Evolutionary conservation across 1,140 invertebrate species (phyloP), one percentile per base, ranked within the genome.

Genomic region (Pollicipes pollicipes): DNA sequence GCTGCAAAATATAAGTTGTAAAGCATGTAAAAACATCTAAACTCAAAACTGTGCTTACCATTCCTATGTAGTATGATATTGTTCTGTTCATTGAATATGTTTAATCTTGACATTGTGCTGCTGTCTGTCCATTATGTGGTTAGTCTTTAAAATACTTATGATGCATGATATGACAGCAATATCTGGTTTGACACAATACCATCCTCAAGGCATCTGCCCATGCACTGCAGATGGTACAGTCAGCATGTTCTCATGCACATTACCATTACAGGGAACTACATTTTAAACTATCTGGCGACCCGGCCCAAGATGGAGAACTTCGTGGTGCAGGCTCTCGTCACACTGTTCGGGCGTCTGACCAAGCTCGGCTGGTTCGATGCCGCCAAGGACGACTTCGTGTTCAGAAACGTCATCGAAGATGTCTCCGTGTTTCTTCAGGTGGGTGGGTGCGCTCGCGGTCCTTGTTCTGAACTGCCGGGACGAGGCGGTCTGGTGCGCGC

Each of bases 291-390:
- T 80, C 83, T 99, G 75, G 93, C 91, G 30, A 93, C 92, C 0
- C 83, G 92, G 76, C 90, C 91, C 58, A 96, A 97, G 79, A 82
- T 97, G 75, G 88, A 91, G 71, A 88, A 87, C 76, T 99, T 93
- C 85, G 95, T 98, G 68, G 87, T 91, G 68, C 91, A 96, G 85
- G 91, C 93, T 30, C 80, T 95, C 76, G 90, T 96, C 68, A 89
- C 93, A 64, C 81, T 98, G 27, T 95, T 95, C 82, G 90, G 93
- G 1, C 85, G 93, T 75, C 95, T 98, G 77, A 97, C 94, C 68
- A 98, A 98, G 82, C 83, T 94, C 76, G 92, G 94, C 30, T 98
- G 95, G 96, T 97, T 96, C 82, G 95, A 98, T 81, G 69, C 72
- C 26, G 87, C 91, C 70, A 95, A 95, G 78, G 92, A 95, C 72